phyloP scores from a whole-genome alignment of 2,888 invertebrate species.

The Chrysodeixis includens region DNA sequence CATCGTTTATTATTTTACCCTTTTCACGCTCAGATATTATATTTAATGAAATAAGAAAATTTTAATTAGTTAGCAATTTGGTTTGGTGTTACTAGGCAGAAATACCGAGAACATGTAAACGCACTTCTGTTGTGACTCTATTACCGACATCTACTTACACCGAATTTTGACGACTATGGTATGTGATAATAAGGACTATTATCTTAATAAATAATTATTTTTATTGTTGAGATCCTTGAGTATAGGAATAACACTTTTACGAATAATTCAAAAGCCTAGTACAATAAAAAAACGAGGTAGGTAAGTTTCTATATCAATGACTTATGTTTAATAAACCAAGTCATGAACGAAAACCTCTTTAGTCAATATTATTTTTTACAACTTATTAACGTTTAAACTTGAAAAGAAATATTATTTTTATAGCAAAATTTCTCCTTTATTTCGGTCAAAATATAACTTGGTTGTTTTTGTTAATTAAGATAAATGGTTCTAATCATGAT shows the following conservation, averaged over 20 bases:
- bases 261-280: no score
- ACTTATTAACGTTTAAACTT: background rate
- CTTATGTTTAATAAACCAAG: background rate
- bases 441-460: background rate
- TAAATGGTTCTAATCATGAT: constrained; percentile 36
- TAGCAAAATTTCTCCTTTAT: background rate
- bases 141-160: background rate
- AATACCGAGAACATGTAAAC: constrained; percentile 6
- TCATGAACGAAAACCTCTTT: background rate
- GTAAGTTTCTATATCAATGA: no score
- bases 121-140: constrained; percentile 12
- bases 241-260: no score
- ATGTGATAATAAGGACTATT: background rate
- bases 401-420: background rate
- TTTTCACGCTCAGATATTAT: constrained; percentile 13
- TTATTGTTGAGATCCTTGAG: background rate
- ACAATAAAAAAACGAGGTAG: no score
- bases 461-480: constrained; percentile 24
- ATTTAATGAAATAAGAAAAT: constrained; percentile 25
- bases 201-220: background rate
- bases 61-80: constrained; percentile 24
- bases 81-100: constrained; percentile 9
- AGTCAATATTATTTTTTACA: background rate
- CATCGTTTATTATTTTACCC: constrained; percentile 1
- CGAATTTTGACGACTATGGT: background rate